Conservation (phyloP, 2,888 invertebrate genomes). For the Eulithis prunata region DNA sequence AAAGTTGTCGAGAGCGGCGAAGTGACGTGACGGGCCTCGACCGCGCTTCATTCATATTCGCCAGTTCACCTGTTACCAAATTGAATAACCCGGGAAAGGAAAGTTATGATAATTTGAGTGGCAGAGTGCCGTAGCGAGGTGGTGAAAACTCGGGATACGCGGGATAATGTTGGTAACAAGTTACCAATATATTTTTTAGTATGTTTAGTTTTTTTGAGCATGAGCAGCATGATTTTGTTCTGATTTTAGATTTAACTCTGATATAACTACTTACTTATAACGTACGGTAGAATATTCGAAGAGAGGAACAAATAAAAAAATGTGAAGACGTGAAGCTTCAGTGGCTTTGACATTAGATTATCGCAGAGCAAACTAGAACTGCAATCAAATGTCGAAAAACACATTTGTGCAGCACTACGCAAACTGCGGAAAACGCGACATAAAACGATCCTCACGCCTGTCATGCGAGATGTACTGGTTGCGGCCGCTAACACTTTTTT, state of each 20-base stretch:
- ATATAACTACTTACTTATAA: too few species aligned
- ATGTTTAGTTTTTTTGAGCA: too few species aligned
- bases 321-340: too few species aligned
- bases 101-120: constrained; percentile 75
- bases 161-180: constrained; percentile 4
- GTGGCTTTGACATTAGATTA: too few species aligned
- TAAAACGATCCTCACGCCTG: constrained; percentile 35
- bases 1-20: constrained; percentile 28
- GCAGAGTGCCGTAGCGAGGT: constrained; percentile 44
- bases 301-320: too few species aligned
- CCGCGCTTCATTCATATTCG: constrained; percentile 73
- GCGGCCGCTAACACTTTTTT: constrained; percentile 31
- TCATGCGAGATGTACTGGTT: constrained; percentile 30
- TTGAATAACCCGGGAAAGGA: constrained; percentile 77
- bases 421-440: constrained; percentile 16
- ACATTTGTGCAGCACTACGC: constrained; percentile 3
- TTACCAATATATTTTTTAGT: too few species aligned
- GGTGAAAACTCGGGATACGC: constrained; percentile 34
- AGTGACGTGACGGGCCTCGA: constrained; percentile 40
- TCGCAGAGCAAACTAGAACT: too few species aligned
- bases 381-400: constrained; percentile 7
- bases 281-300: too few species aligned
- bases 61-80: constrained; percentile 72
- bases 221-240: too few species aligned
- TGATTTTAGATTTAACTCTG: too few species aligned